Evolutionary conservation across 2,113 vertebrate genomes (phyloP).

Genomic region (Brachyistius frenatus): DNA sequence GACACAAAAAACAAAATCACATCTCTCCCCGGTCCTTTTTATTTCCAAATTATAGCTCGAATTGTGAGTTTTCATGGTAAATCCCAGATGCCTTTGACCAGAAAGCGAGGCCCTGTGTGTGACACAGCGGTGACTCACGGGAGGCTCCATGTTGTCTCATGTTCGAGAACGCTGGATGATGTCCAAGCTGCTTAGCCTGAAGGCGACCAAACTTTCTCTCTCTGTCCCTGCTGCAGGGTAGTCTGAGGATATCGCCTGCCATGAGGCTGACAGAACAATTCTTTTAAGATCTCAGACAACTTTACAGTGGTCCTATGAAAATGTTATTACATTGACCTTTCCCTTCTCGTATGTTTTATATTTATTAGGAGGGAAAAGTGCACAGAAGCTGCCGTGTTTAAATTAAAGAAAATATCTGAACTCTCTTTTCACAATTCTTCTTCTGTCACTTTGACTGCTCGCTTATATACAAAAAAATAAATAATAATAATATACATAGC

Average conservation of each 20-base stretch:
- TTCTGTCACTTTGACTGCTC: conserved; percentile 48
- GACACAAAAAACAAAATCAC: conserved; percentile 12
- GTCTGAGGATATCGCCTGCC: conserved; percentile 47
- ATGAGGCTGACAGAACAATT: conserved; percentile 63
- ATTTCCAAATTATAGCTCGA: conserved; percentile 33
- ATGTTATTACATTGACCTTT: conserved; percentile 65
- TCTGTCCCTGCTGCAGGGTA: conserved; percentile 41
- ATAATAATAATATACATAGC: conserved; percentile 22
- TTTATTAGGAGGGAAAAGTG: conserved; percentile 48
- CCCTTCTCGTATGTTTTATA: conserved; percentile 49
- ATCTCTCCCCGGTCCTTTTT: conserved; percentile 6
- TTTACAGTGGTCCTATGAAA: conserved; percentile 43
- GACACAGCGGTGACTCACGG: conserved; percentile 66
- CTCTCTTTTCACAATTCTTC: conserved; percentile 17
- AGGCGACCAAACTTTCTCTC: conserved; percentile 62
- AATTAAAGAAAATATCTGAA: conserved; percentile 41
- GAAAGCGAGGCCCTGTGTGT: conserved; percentile 58
- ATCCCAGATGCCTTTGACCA: conserved; percentile 44
- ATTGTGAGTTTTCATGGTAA: conserved; percentile 38
- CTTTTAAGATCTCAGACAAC: conserved; percentile 52
- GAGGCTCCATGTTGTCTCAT: conserved; percentile 59
- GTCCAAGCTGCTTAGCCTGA: conserved; percentile 71
- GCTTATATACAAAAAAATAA: conserved; percentile 6
- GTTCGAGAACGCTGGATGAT: conserved; percentile 64
- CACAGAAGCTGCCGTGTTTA: conserved; percentile 17